Evolutionary conservation across 2,797 vertebrate species (phyloP), one percentile per base, ranked within the genome.

Genomic region (Petrocephalus schoutedeni): DNA sequence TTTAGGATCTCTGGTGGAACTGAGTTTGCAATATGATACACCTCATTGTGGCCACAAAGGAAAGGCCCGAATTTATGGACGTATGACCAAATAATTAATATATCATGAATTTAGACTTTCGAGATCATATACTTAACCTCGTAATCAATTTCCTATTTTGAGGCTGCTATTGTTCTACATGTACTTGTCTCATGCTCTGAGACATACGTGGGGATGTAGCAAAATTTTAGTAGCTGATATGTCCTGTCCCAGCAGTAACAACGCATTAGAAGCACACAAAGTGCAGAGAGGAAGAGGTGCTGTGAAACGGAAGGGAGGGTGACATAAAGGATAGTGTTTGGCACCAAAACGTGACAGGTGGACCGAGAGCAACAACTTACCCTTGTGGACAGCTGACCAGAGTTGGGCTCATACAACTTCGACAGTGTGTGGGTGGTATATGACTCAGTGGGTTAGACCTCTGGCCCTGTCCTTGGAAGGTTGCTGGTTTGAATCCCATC

Each of bases 1-100:
- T 83, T 89, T 84, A 85, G 87, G 80, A 57, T 85, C 61, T 91
- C 86, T 89, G 91, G 88, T 90, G 87, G 86, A 89, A 71, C 88
- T 45, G 54, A 85, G 77, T 59, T 54, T 87, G 90, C 85, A 88
- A 87, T 86, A 87, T 67, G 85, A 89, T 90, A 90, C 64, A 59
- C 87, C 57, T 67, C 88, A 88, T 87, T 89, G 87, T 89, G 71
- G 64, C 82, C 53, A 89, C 88, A 88, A 58, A 89, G 88, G 87
- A 85, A 77, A 88, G 85, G n/a, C 23, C 53, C 9, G 12, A 23
- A 67, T 71, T 21, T 86, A 80, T 80, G 85, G 41, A 54, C 56
- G 12, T 59, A 59, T 7, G 71, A 58, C 56, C 80, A 80, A 56
- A 84, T 87, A 84, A 67, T 82, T 89, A 28, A 86, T 87, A 23